Evolutionary conservation across 1,140 invertebrate species (phyloP), one percentile per base, ranked within the genome.

Genomic region (Formica exsecta): DNA sequence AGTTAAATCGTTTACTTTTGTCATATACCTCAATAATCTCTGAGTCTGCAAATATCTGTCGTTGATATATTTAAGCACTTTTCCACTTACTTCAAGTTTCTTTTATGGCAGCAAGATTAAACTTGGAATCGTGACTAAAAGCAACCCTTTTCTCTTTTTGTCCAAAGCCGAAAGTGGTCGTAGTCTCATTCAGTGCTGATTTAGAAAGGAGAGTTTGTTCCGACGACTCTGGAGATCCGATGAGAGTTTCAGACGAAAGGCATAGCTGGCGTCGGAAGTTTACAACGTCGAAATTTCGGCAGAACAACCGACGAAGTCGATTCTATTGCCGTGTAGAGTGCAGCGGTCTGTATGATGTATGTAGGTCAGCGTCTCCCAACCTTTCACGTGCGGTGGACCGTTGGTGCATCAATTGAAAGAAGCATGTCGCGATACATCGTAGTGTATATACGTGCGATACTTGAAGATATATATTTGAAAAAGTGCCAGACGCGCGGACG

Each of bases 281-380:
- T 83, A 83, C 41, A 57, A 38, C 80, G 65, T 59, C 16, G 64
- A 80, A 70, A 80, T 80, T 70, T 80, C 65, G 48, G 41, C 77
- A 48, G 65, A 57, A 80, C 77, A 80, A 70, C 64, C 48, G 44
- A 13, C 41, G 44, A 66, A 44, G 77, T 80, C 77, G 77, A 70
- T 80, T 70, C 65, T 70, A 59, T 80, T 41, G 77, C 48, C 22
- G 44, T 80, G 64, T 80, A 80, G 48, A 57, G 77, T 66, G 62
- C 51, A 44, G 77, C 62, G 51, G 64, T 70, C 64, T 80, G 65
- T 80, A 70, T 70, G 77, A 80, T 80, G 77, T 70, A 80, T 80
- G 36, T 80, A 80, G 77, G 77, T 80, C 77, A 80, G 32, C 77
- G 77, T 80, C 70, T 79, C 41, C 64, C 48, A 57, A 36, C 48